Evolutionary conservation across 1,140 invertebrate genomes (phyloP), one percentile per base, ranked within the genome.

Genomic region (Zaprionus gabonicus): DNA sequence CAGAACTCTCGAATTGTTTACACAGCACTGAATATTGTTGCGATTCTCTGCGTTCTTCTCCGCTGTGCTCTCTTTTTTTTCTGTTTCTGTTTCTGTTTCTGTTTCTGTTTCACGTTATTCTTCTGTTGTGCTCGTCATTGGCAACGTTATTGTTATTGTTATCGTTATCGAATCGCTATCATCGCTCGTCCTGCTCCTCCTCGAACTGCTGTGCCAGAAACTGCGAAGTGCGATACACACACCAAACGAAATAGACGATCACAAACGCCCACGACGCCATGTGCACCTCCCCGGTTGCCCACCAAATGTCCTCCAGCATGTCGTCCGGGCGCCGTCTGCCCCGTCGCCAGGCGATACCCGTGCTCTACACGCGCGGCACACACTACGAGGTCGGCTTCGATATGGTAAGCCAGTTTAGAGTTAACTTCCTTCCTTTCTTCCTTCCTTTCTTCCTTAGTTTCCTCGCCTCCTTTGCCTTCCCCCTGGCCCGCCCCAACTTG

Each of bases 371-470:
- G 1, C 93, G 94, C 76, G 97, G 97, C 65, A 97, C 95, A 1
- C 95, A 97, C 90, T 97, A 97, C 91, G 96, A 97, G 92, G 95
- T 97, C 44, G 97, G 97, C 73, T 97, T 95, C 87, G 96, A 97
- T 94, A 95, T 97, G 90, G 97, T 98, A 94, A 96, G 91, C 17
- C 20, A 23, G 17, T 13, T 60, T 15, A 1, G 4, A 23, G n/a
- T 34, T 27, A n/a, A 23, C 46, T 36, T 41, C 2, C 70, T 59
- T 66, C 31, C 1, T 31, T 28, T 7, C 27, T 28, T 31, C 9
- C 28, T 31, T 0, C 28, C 28, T 31, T 31, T 31, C 7, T 31
- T 34, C 9, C 31, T 34, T 10, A 0, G 9, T 10, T 34, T 23
- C 23, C 23, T 23, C 23, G 23, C 20, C 20, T 23, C 23, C 23